A percentile compares a stretch with the other conserved stretches of the same genome.
phyloP scores from a whole-genome alignment of 1,140 invertebrate genomes.

The Steinernema feltiae region DNA sequence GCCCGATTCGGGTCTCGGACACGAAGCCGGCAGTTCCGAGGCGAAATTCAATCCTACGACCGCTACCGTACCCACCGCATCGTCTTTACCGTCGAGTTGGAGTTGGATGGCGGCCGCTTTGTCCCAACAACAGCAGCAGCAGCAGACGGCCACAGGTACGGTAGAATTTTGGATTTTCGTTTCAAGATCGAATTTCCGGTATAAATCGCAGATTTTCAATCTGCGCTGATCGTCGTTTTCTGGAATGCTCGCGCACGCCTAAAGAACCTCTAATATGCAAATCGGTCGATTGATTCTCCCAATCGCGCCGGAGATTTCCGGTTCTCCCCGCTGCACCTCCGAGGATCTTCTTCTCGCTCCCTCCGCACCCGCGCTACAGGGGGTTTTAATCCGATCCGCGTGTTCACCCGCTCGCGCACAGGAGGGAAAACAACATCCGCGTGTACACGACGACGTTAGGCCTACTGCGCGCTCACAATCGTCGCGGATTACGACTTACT shows the following conservation, averaged over 20 bases:
- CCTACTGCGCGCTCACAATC: background rate
- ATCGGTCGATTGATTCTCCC: slow-evolving; percentile 13
- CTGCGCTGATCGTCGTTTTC: background rate
- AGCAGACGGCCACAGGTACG: background rate
- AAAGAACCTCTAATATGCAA: slow-evolving; percentile 13
- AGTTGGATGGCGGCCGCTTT: background rate
- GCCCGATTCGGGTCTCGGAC: background rate
- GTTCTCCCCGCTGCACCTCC: background rate
- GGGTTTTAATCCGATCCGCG: background rate
- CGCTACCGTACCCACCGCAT: background rate
- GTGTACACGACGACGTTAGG: background rate
- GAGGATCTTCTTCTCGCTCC: slow-evolving; percentile 1
- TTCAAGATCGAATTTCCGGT: too few species aligned
- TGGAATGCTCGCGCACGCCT: background rate
- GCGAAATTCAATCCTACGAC: background rate
- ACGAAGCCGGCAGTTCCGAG: background rate
- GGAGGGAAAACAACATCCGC: slow-evolving; percentile 15
- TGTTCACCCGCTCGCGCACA: background rate
- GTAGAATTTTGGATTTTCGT: background rate
- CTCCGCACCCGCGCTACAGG: background rate
- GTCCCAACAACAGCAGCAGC: background rate
- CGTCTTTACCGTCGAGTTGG: background rate
- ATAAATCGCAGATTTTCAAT: too few species aligned
- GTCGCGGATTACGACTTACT: slow-evolving; percentile 1
- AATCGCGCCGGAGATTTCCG: slow-evolving; percentile 2